Percentiles rank a stretch among this genome's conserved stretches.
phyloP scores from a whole-genome alignment of 2,113 vertebrate species.

The Urocitellus parryii region DNA sequence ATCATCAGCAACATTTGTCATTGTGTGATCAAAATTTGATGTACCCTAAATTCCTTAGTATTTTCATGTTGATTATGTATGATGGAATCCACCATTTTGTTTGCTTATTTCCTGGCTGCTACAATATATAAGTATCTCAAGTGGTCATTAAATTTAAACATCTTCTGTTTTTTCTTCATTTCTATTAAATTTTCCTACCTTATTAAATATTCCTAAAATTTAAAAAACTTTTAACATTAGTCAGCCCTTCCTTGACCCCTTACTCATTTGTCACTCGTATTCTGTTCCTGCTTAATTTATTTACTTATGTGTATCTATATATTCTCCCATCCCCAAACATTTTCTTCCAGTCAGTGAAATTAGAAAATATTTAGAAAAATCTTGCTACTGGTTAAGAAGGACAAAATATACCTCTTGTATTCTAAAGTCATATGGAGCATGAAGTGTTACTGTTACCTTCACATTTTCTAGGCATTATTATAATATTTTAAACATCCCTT shows the following conservation, averaged over 20 bases:
- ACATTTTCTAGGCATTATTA: background rate
- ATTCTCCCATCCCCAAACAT: background rate
- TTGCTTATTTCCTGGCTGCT: conserved; percentile 27
- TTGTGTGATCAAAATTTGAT: background rate
- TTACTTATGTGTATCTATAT: background rate
- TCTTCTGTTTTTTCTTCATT: background rate
- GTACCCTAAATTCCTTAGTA: background rate
- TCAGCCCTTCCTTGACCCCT: background rate
- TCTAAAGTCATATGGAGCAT: background rate
- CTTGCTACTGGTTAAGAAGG: background rate
- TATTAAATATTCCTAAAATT: conserved; percentile 13
- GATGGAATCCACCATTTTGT: background rate
- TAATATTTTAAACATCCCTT: background rate
- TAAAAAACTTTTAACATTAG: background rate
- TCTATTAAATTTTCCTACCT: background rate
- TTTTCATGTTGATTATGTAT: background rate
- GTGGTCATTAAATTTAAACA: background rate
- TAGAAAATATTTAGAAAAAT: background rate
- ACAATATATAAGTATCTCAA: background rate
- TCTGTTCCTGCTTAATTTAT: background rate
- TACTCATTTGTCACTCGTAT: background rate
- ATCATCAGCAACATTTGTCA: background rate
- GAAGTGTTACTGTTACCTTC: background rate
- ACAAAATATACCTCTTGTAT: background rate
- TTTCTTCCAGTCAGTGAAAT: background rate